Base-by-base conservation (phyloP, 92 coral and sea anemone genomes). In the Pocillopora grandis region DNA sequence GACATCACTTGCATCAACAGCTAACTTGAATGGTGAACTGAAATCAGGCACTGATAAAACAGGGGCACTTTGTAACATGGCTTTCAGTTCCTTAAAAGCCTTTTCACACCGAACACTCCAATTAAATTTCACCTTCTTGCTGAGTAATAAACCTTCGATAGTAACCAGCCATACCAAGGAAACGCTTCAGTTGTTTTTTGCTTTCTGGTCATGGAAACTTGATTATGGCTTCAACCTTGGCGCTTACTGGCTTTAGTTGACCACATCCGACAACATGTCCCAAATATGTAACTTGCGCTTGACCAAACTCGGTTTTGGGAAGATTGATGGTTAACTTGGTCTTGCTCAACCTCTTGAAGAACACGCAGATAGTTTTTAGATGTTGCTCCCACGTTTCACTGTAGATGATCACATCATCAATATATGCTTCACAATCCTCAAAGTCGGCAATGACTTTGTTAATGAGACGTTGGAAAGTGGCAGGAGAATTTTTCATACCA, bases 81-180 rank as follows among this genome's bases (percentile, higher is more conserved):
- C 87, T 77, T 92, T 89, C 2, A 86, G 87, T 31, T 84, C 76
- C 17, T 89, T 77, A 79, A 92, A 89, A 13, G 92, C 89, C 36
- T 42, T 49, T 55, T 86, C 87, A 76, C 90, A 85, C 56, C 36
- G 13, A n/a, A 80, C 92, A 15, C 27, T 76, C 93, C 91, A 92
- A 12, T 17, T 15, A 71, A 79, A 92, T 33, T 73, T 80, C 4
- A 17, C 86, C 33, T 63, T 62, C 80, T 86, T 92, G 11, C 75
- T 60, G 11, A 80, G 79, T 20, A 92, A 66, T n/a, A 61, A 89
- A 89, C 88, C 70, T 84, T 19, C 95, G 71, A 80, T 87, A 90
- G 60, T 87, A 92, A 1, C 85, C 86, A 15, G 91, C 89, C 80
- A 92, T 83, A 11, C 95, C 93, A 5, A 92, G 91, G 58, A 92